Conservation (phyloP, 1,140 invertebrate species). For the Chironomus striatipennis region DNA sequence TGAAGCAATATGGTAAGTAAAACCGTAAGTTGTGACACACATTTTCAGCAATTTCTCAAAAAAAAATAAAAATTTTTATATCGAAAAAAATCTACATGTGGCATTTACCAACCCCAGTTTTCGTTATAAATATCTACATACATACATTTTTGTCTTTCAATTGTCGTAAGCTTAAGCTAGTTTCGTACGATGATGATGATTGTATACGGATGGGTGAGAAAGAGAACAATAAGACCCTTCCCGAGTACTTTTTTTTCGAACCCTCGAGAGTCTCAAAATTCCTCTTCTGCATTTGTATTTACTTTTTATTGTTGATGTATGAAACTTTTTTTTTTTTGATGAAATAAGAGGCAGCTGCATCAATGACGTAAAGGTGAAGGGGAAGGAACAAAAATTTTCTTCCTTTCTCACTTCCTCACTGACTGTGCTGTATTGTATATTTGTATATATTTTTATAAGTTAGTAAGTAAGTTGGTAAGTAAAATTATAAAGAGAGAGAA, state of each 20-base stretch:
- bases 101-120: constrained; percentile 17
- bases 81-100: background rate
- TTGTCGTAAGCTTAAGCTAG: background rate
- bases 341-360: constrained; percentile 21
- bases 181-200: background rate
- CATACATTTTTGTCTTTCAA: background rate
- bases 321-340: background rate
- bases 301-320: constrained; percentile 11
- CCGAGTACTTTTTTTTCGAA: background rate
- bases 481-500: no score
- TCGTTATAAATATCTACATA: background rate
- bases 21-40: background rate
- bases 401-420: background rate
- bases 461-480: no score
- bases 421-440: background rate
- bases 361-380: constrained; percentile 23
- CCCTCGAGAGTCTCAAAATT: constrained; percentile 17
- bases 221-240: constrained; percentile 22
- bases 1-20: constrained; percentile 6
- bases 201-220: constrained; percentile 11
- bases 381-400: constrained; percentile 5
- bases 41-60: background rate
- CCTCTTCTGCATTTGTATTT: background rate
- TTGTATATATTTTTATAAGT: no score
- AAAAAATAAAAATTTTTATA: no score